Evolutionary conservation across 1,140 invertebrate species (phyloP).

Genomic region (Neodiprion virginianus): DNA sequence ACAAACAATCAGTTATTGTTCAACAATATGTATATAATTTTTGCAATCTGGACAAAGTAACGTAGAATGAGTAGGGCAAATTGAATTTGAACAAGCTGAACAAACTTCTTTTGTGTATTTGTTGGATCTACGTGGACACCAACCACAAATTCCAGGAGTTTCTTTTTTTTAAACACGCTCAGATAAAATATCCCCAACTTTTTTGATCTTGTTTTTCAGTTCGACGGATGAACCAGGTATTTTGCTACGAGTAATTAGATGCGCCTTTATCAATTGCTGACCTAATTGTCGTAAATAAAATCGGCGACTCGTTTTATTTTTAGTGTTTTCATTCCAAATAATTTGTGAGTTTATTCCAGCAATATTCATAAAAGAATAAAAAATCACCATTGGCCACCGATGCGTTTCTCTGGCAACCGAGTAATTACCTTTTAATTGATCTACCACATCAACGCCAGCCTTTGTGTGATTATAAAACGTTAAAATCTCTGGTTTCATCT

Average conservation of each 20-base stretch:
- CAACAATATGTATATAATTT: neutral
- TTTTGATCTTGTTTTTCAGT: neutral
- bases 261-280: neutral
- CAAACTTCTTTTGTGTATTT: constrained; percentile 25
- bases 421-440: constrained; percentile 41
- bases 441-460: constrained; percentile 50
- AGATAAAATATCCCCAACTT: too few species aligned
- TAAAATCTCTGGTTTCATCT: constrained; percentile 41
- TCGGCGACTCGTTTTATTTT: neutral
- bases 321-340: constrained; percentile 11
- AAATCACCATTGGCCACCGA: constrained; percentile 42
- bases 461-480: constrained; percentile 49
- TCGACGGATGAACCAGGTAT: neutral
- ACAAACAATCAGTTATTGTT: neutral
- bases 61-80: constrained; percentile 20
- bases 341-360: constrained; percentile 18
- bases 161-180: neutral
- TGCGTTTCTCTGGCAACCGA: constrained; percentile 29
- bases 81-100: constrained; percentile 25
- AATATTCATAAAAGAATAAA: neutral
- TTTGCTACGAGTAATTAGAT: constrained; percentile 8
- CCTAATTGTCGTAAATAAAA: constrained; percentile 9
- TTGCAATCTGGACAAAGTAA: neutral
- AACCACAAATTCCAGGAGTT: constrained; percentile 22
- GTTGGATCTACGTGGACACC: constrained; percentile 25